These are phyloP conservation scores for Philhelius pedissequus DNA, from an alignment of 2,888 invertebrate species.

Conservation along the genomic window DNA sequence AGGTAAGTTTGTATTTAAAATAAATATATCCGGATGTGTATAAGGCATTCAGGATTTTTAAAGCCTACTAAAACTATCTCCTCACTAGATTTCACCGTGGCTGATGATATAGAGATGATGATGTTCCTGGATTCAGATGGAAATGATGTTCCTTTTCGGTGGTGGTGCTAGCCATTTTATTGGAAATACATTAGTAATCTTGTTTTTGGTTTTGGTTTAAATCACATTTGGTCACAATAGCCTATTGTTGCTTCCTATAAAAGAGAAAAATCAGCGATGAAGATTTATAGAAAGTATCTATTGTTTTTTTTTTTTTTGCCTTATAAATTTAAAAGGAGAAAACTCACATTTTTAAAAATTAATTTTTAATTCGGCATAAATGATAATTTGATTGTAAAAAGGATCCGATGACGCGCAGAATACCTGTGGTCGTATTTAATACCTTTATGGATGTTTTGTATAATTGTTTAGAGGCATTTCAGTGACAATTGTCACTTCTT, in stretches of 20 bases:
- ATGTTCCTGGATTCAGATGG: not conserved
- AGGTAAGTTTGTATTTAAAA: not conserved
- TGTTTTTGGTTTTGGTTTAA: constrained; percentile 49
- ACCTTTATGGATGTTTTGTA: constrained; percentile 77
- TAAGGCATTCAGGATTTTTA: constrained; percentile 15
- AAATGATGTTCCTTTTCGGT: constrained; percentile 14
- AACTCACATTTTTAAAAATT: not conserved
- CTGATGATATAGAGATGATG: constrained; percentile 1
- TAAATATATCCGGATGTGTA: not conserved
- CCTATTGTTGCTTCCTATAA: constrained; percentile 2
- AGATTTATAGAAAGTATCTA: no score
- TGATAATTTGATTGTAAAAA: not conserved
- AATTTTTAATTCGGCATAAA: not conserved
- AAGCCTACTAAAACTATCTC: not conserved
- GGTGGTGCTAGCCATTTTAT: constrained; percentile 39
- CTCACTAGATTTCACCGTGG: not conserved
- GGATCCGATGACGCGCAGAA: not conserved
- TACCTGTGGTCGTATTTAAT: constrained; percentile 21
- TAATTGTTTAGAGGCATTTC: constrained; percentile 78
- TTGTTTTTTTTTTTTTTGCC: not conserved
- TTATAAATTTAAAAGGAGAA: not conserved
- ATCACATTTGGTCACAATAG: constrained; percentile 48
- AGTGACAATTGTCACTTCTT: constrained; percentile 76
- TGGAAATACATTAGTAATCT: constrained; percentile 55
- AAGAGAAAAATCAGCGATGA: constrained; percentile 36